A percentile compares a stretch with the other conserved stretches of the same genome.
Evolutionary conservation across 2,888 invertebrate genomes (phyloP).

Genomic region (Dolichomitus sp.): DNA sequence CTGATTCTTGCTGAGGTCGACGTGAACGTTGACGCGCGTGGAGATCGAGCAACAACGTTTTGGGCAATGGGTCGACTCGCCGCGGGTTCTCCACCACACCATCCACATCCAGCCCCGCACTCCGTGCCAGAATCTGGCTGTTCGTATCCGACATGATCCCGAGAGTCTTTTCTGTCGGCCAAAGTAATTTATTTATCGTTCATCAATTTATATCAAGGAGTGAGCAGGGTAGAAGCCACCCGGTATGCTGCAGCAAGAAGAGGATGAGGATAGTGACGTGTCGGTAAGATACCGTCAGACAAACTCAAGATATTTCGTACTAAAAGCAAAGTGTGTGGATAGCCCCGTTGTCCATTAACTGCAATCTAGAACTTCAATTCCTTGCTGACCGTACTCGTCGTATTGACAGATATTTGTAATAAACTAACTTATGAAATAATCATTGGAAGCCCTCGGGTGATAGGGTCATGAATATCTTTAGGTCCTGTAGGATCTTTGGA

Average conservation of each 20-base stretch:
- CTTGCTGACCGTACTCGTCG: neutral
- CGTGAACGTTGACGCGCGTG: slow-evolving; percentile 10
- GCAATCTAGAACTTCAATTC: neutral
- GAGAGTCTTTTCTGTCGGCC: slow-evolving; percentile 3
- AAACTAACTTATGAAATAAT: neutral
- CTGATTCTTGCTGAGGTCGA: neutral
- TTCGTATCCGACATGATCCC: slow-evolving; percentile 22
- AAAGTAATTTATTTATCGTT: slow-evolving; percentile 48
- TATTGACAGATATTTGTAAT: neutral
- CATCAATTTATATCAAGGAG: slow-evolving; percentile 44
- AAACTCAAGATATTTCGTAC: slow-evolving; percentile 5
- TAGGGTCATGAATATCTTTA: too few relatives aligned
- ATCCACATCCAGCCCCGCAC: slow-evolving; percentile 15
- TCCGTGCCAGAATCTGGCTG: slow-evolving; percentile 21
- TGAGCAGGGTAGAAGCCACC: neutral
- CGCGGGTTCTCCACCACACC: slow-evolving; percentile 19
- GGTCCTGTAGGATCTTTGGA: too few relatives aligned
- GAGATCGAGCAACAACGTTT: slow-evolving; percentile 15
- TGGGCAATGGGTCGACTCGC: slow-evolving; percentile 10
- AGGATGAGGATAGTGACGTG: neutral
- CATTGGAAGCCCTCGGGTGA: neutral
- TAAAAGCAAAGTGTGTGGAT: slow-evolving; percentile 18
- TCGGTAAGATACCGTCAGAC: slow-evolving; percentile 2
- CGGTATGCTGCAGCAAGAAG: slow-evolving; percentile 20
- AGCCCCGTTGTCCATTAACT: neutral